Base-by-base conservation (phyloP, 2,888 invertebrate genomes). In the Nomada lathburiana region DNA sequence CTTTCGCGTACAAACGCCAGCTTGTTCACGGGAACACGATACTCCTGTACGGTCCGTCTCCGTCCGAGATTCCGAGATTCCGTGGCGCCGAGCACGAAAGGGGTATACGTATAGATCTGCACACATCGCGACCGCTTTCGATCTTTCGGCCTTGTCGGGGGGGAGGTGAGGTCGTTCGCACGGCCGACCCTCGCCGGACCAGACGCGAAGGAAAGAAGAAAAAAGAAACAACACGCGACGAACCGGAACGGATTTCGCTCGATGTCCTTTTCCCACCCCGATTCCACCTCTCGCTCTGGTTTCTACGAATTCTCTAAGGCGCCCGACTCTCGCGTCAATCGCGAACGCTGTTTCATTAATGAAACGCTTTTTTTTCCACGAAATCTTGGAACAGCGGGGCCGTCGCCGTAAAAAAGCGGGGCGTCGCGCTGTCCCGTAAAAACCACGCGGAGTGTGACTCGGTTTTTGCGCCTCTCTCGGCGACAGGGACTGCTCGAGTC, bases 11-110 rank as follows among this genome's bases (percentile, higher is more conserved):
- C 68, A 80, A 83, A 71, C 29, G 72, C 73, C 57, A 50, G 64
- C 67, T 76, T 78, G 83, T 78, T 86, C 80, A 76, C 76, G 73
- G 83, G 70, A 80, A 83, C 67, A 74, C 71, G 85, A 85, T 80
- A 85, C 74, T 26, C 47, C 23, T 2, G 42, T 9, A 16, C 36
- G 11, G 16, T 13, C 13, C 23, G 53, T 50, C 20, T 36, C 52
- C 52, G 67, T 47, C 70, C 65, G 63, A 65, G 60, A 73, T 75
- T 42, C 42, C 29, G 29, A 29, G 29, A 29, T 36, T 36, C 36
- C 36, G 36, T 0, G 36, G 36, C 36, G 36, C 36, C 70, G 65
- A 72, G 42, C 69, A 55, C 47, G 79, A 83, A 68, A 69, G 76
- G 67, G 50, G 50, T 57, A 5, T 5, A 5, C 36, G 36, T 7